Evolutionary conservation across 1,140 invertebrate species (phyloP), one percentile per base, ranked within the genome.

Genomic region (Aphidius ervi): DNA sequence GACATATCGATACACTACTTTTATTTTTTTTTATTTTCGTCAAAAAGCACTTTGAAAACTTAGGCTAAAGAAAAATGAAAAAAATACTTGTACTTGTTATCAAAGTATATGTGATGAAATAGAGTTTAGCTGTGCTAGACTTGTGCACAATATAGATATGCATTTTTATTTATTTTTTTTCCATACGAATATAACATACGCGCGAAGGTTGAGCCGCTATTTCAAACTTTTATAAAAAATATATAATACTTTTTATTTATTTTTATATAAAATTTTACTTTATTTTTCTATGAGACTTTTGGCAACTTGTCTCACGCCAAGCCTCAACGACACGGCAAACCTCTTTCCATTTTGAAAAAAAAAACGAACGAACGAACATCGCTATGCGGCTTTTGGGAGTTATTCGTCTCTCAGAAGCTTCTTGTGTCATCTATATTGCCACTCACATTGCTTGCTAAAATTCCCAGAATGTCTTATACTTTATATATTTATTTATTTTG

Each of bases 261-360:
- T 31, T 31, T 31, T 31, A 31, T 31, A 31, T 31, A 31, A 31
- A 52, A 8, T 31, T 7, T 9, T 42, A 52, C 20, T 59, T 59
- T 59, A 59, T 59, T 59, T 59, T 59, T 52, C 40, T 41, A 41
- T 43, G 41, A 10, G 58, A 43, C 48, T 59, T 59, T 59, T 41
- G 49, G 48, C 58, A 53, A 46, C 6, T 10, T 6, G 16, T 16
- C n/a, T 31, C 9, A 6, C 10, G n/a, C 40, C 7, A 43, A 43
- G 40, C 4, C 31, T 37, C 50, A 9, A 39, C 50, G 37, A 52
- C 5, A 52, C 50, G 40, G 23, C 40, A 5, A 39, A 37, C 37
- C 10, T 37, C 37, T 39, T 52, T 52, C 9, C n/a, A 9, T 9
- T 4, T 40, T 52, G 2, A 23, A 6, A n/a, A 31, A 52, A 16